A percentile compares a stretch with the other conserved stretches of the same genome.
Evolutionary conservation across 2,113 vertebrate species (phyloP).

Genomic region (Tupaia chinensis): DNA sequence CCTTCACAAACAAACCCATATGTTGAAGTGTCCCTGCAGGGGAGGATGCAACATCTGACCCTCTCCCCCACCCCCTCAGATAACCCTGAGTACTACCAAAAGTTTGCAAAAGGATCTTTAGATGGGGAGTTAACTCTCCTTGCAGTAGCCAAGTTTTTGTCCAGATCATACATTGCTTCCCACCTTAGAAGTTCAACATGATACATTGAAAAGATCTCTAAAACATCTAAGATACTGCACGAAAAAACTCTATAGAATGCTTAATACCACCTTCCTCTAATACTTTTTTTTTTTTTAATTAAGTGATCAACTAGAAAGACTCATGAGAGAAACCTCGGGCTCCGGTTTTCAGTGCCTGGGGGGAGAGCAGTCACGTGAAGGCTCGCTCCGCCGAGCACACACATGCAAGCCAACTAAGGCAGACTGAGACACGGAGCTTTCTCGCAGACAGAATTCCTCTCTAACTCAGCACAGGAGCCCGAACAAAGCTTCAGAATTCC

Average conservation of each 20-base stretch:
- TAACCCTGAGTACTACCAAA: not conserved
- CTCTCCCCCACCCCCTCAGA: not conserved
- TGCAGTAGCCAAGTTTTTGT: not conserved
- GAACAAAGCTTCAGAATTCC: not conserved
- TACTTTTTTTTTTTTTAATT: not conserved
- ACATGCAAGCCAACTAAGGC: not conserved
- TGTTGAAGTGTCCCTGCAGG: too few species aligned
- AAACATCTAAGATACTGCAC: too few species aligned
- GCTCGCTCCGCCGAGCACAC: not conserved
- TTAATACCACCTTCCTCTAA: not conserved
- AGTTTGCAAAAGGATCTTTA: not conserved
- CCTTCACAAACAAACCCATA: not conserved
- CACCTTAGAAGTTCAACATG: not conserved
- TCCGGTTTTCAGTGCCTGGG: not conserved
- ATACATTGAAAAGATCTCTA: not conserved
- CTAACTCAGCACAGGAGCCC: not conserved
- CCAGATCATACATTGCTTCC: not conserved
- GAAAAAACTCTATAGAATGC: not conserved
- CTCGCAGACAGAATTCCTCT: not conserved
- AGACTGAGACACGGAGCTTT: not conserved
- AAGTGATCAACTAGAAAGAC: conserved; percentile 29
- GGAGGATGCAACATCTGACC: not conserved
- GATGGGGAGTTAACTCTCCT: not conserved
- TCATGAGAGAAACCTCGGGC: not conserved
- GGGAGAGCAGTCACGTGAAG: not conserved